Percentiles rank a stretch among this genome's conserved stretches.
These are phyloP conservation scores for Caenorhabditis uteleia DNA, from an alignment of 2,888 invertebrate species.

Conservation along the genomic window DNA sequence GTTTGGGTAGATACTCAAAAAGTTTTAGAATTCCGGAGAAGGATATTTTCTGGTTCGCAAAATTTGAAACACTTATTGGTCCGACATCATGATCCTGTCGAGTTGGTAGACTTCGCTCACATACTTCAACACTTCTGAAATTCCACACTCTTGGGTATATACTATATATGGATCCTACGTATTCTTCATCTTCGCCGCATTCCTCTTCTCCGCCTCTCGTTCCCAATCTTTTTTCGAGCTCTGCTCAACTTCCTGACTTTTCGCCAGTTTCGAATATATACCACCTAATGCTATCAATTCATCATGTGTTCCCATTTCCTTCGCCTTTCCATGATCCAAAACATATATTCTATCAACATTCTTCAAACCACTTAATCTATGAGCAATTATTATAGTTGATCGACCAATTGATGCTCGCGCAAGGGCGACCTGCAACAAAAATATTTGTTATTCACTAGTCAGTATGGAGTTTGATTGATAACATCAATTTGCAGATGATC, in stretches of 20 bases:
- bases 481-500: too few species aligned
- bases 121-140: neutral
- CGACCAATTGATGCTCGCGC: conserved; percentile 46
- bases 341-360: conserved; percentile 49
- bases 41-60: conserved; percentile 14
- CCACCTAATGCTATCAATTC: conserved; percentile 48
- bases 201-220: conserved; percentile 14
- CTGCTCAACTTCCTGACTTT: conserved; percentile 41
- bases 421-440: conserved; percentile 44
- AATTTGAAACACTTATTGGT: conserved; percentile 6
- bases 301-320: conserved; percentile 52
- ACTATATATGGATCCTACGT: too few species aligned
- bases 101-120: conserved; percentile 18
- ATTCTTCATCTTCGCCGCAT: conserved; percentile 26
- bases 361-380: conserved; percentile 56
- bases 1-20: conserved; percentile 16
- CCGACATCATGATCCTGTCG: conserved; percentile 29
- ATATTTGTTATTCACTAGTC: neutral
- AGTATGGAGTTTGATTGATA: neutral
- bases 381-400: conserved; percentile 56
- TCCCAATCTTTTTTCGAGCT: conserved; percentile 35
- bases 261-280: conserved; percentile 48
- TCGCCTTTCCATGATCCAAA: conserved; percentile 39
- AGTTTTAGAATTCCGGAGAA: conserved; percentile 28
- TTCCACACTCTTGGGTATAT: too few species aligned